phyloP scores from a whole-genome alignment of 2,888 invertebrate genomes.

The Leistus spinibarbis region DNA sequence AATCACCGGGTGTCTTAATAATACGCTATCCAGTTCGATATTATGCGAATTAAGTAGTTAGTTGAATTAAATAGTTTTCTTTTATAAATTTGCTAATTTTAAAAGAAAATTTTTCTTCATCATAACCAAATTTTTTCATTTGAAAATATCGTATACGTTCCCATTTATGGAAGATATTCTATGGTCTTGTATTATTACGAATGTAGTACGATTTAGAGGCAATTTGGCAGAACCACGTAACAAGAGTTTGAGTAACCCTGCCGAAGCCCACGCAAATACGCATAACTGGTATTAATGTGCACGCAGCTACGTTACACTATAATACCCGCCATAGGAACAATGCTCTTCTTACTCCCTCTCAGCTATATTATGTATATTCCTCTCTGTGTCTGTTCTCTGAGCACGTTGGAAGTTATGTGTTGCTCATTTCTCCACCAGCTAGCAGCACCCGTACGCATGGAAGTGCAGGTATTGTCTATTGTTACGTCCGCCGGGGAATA shows the following conservation, averaged over 20 bases:
- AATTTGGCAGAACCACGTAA: too few relatives aligned
- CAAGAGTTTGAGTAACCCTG: conserved; percentile 8
- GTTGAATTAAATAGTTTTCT: too few relatives aligned
- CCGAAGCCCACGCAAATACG: conserved; percentile 15
- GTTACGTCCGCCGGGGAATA: conserved; percentile 23
- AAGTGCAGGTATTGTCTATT: conserved; percentile 33
- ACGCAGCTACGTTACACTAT: background rate
- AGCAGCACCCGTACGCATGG: background rate
- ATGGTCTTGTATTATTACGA: background rate
- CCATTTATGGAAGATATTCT: too few relatives aligned
- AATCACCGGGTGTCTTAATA: too few relatives aligned
- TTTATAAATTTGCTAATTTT: too few relatives aligned
- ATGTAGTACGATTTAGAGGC: too few relatives aligned
- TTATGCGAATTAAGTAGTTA: too few relatives aligned
- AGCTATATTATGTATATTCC: background rate
- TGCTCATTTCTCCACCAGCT: background rate
- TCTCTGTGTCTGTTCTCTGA: conserved; percentile 1
- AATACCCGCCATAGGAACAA: conserved; percentile 13
- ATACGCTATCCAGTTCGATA: too few relatives aligned
- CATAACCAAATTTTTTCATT: too few relatives aligned
- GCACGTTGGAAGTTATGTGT: background rate
- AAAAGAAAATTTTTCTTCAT: too few relatives aligned
- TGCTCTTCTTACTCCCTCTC: conserved; percentile 11
- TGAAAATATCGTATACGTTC: too few relatives aligned
- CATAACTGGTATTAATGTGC: conserved; percentile 29